Evolutionary conservation across 64 coral and sea anemone genomes (phyloP).

Genomic region (Platygyra sinensis): DNA sequence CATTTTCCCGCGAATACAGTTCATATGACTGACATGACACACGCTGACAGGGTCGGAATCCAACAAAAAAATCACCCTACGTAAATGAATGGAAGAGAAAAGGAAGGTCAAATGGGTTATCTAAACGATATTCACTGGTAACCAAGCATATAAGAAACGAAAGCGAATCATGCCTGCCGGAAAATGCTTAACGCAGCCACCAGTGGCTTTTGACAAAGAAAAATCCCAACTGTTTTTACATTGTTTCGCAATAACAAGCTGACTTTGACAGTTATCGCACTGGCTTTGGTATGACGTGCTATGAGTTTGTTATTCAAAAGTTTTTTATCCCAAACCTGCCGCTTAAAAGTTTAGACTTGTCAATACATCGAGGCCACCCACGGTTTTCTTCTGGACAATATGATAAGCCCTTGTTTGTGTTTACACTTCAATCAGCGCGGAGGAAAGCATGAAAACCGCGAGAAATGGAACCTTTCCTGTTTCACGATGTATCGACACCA

Average conservation of each 20-base stretch:
- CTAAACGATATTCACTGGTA: neutral
- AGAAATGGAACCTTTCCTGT: conserved; percentile 10
- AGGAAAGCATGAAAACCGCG: conserved; percentile 8
- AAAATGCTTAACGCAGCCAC: neutral
- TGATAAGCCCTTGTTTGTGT: conserved; percentile 30
- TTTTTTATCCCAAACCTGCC: neutral
- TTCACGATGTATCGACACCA: neutral
- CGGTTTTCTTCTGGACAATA: neutral
- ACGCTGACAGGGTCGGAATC: neutral
- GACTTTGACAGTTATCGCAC: neutral
- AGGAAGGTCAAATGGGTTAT: conserved; percentile 1
- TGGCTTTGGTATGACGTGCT: neutral
- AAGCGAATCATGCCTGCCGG: neutral
- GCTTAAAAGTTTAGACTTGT: neutral
- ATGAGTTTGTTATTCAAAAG: conserved; percentile 9
- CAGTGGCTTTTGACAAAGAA: too few relatives aligned
- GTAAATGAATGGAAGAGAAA: neutral
- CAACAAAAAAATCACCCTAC: neutral
- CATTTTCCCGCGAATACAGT: neutral
- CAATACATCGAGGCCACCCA: conserved; percentile 8
- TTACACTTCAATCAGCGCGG: conserved; percentile 38
- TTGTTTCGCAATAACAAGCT: neutral
- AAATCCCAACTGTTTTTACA: neutral
- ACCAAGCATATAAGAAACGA: conserved; percentile 3
- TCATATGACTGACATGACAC: conserved; percentile 2